Evolutionary conservation across 2,888 invertebrate genomes (phyloP).

Genomic region (Mesorhabditis spiculigera): DNA sequence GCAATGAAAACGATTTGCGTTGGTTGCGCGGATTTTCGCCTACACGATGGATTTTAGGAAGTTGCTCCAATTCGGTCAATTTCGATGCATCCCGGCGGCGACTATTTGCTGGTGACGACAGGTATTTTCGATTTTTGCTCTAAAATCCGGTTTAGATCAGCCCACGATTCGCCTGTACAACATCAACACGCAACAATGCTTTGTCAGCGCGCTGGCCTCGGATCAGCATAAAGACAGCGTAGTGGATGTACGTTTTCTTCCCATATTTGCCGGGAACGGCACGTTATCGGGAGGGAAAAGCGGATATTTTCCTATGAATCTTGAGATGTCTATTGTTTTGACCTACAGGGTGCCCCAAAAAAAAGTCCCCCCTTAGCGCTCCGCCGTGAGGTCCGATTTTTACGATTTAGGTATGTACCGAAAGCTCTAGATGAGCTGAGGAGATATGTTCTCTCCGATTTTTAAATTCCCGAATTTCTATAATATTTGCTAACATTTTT

Average conservation of each 20-base stretch:
- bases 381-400: too few relatives aligned
- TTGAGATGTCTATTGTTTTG: neutral
- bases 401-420: too few relatives aligned
- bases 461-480: too few relatives aligned
- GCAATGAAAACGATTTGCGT: constrained; percentile 81
- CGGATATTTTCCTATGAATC: neutral
- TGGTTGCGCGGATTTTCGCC: constrained; percentile 7
- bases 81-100: constrained; percentile 91
- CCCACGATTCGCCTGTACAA: constrained; percentile 82
- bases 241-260: constrained; percentile 56
- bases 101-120: constrained; percentile 87
- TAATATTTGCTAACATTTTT: neutral
- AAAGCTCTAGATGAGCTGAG: too few relatives aligned
- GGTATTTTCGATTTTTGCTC: neutral
- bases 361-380: too few relatives aligned
- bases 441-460: too few relatives aligned
- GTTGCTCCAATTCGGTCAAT: constrained; percentile 84
- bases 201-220: constrained; percentile 78
- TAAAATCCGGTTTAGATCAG: constrained; percentile 66
- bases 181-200: constrained; percentile 90
- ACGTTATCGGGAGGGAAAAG: neutral
- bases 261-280: too few relatives aligned
- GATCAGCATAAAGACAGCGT: constrained; percentile 65
- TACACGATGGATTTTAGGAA: constrained; percentile 68
- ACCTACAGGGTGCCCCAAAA: too few relatives aligned